Base-by-base conservation (phyloP, 1,140 invertebrate genomes). In the Marisa cornuarietis region DNA sequence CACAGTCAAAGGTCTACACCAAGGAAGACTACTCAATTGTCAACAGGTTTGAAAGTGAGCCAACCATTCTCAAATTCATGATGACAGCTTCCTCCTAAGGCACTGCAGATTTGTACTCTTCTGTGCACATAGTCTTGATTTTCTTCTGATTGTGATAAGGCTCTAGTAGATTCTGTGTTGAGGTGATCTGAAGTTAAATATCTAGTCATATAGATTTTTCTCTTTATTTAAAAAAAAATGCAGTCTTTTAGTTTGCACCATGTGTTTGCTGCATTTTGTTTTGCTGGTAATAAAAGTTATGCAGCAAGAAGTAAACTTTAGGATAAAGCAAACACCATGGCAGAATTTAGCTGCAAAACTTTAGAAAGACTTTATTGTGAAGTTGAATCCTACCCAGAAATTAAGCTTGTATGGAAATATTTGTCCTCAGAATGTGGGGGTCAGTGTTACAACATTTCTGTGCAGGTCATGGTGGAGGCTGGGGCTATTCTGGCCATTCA, bases 401-500 rank as follows among this genome's bases (percentile, higher is more conserved):
- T 69, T 2, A 3, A 18, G 16, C 14, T 66, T 69, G 66, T 71
- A 52, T 78, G 20, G 69, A 42, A 58, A 24, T 51, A 20, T 79
- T 52, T 80, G 18, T 81, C 54, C 61, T 31, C 74, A 76, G 54
- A 79, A 3, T 11, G 4, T 58, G 54, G 54, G 16, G 54, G 54
- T 18, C 54, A 58, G 54, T 11, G 8, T 58, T 14, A 58, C 9
- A 58, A 18, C 4, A 58, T 58, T 58, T 58, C 68, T 82, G 72
- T 81, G 11, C 81, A 94, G 94, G 93, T 91, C 96, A 97, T 90
- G 98, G 98, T 52, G 97, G 97, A 75, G 97, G 97, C 13, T 99
- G 98, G 98, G 97, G 98, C 9, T 99, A 99, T 91, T 97, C 96
- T 5, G 96, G 95, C 0, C 96, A 98, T 89, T 98, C 96, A 18